Evolutionary conservation across 2,797 vertebrate species (phyloP), one percentile per base, ranked within the genome.

Genomic region (Sarcophilus harrisii): DNA sequence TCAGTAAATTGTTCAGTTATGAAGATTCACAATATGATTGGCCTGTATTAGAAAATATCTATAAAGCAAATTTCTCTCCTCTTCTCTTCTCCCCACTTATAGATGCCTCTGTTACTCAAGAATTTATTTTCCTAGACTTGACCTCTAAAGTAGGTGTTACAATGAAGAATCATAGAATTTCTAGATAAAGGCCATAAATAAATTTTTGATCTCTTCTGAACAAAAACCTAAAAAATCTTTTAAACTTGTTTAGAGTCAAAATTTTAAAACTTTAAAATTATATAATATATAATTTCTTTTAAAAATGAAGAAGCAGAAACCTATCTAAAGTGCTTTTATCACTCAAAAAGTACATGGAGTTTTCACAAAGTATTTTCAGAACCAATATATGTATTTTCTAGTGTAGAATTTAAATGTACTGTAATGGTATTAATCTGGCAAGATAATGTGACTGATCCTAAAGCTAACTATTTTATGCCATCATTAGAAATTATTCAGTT

Each of bases 1-100:
- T 52, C 59, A 93, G 54, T 52, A 94, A 93, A 89, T 90, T 21
- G 89, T 66, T 94, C 81, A 91, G 12, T 93, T 93, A 14, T 96
- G 90, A 49, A 2, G 60, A 95, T 45, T 92, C 93, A 81, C 16
- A 96, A 8, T 93, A 90, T 92, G 32, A 92, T 32, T 92, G 0
- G 93, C 32, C 10, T 87, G 87, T 90, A 95, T 92, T 52, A 81
- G n/a, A 58, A 94, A 57, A 21, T 62, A 89, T 89, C 5, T 91
- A 49, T 91, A 95, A 95, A 58, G 92, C 90, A 58, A 93, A 14
- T 32, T n/a, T 58, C 94, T 92, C 12, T 0, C 27, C 87, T 18
- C 1, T 16, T 11, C 57, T 16, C 57, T 14, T 57, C 55, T 91
- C 91, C 54, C 73, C 27, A 58, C 6, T 45, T 87, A 90, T 38